Base-by-base conservation (phyloP, 1,140 invertebrate genomes). In the Heliconius himera region DNA sequence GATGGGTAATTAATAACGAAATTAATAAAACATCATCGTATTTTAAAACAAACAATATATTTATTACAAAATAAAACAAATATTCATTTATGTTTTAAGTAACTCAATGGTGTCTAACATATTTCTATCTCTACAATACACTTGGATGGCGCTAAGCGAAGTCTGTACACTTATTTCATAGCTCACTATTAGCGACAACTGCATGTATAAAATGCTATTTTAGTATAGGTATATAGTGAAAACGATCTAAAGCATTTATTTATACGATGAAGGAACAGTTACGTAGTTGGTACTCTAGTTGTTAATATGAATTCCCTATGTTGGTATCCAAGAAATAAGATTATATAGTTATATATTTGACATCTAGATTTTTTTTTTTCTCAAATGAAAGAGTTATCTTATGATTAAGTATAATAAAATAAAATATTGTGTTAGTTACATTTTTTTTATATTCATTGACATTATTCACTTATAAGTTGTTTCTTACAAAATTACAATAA, bases 41-140 rank as follows among this genome's bases (percentile, higher is more conserved):
- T 79, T 79, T 78, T 84, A 86, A 89, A 89, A 89, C 87, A 88
- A 88, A 88, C 81, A 82, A 86, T 89, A 84, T 90, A 89, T 89
- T 88, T 85, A 89, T 86, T 66, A 66, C 60, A 87, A 83, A 89
- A 88, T 87, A 83, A 87, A 86, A 79, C 79, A 84, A 84, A 82
- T 74, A 82, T 74, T 77, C 81, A 72, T 66, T 83, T 80, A 84
- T 80, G 75, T 80, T 84, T 90, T 90, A 89, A 90, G 88, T 90
- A 89, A 87, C 85, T 90, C 83, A 86, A 80, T 60, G 26, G 46
- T 60, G 70, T 79, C 75, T 84, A 83, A 79, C 26, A 78, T 74
- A 71, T 79, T 81, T 87, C 87, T 82, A 66, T 70, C 36, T 77
- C 81, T 84, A 84, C 74, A 74, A 81, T 79, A 80, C 76, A 81